phyloP scores from a whole-genome alignment of 2,113 vertebrate species.

The Merops nubicus region DNA sequence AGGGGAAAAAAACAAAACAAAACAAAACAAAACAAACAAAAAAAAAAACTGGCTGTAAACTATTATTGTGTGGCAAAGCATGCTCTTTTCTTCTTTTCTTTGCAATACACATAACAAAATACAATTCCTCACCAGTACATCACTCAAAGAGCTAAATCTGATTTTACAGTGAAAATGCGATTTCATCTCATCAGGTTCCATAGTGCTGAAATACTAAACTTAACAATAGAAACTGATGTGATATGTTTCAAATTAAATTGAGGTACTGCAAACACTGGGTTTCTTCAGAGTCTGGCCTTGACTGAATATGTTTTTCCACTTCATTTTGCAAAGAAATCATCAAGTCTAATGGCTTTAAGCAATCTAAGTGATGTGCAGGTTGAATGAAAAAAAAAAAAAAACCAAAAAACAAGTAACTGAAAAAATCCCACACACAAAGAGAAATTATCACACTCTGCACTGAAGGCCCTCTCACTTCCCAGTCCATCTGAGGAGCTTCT shows the following conservation, averaged over 20 bases:
- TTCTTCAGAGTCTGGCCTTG: constrained; percentile 12
- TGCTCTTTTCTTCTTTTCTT: constrained; percentile 33
- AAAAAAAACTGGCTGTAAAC: not conserved
- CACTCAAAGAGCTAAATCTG: constrained; percentile 58
- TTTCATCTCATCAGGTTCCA: constrained; percentile 57
- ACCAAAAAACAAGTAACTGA: not conserved
- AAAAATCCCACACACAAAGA: not conserved
- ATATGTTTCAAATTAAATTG: constrained; percentile 60
- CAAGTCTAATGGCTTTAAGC: constrained; percentile 42
- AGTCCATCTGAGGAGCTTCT: not conserved
- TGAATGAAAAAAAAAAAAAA: constrained; percentile 5
- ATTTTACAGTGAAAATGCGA: constrained; percentile 48
- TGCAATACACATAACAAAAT: constrained; percentile 28
- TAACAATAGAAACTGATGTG: constrained; percentile 47
- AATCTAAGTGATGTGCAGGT: constrained; percentile 9
- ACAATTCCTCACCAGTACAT: constrained; percentile 36
- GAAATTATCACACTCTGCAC: not conserved
- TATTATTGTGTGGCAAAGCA: not conserved
- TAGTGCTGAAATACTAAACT: constrained; percentile 27
- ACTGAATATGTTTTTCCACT: constrained; percentile 58
- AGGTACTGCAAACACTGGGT: constrained; percentile 49
- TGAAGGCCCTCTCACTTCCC: not conserved
- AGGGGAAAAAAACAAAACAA: not conserved
- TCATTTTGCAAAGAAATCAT: constrained; percentile 59
- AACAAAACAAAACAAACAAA: not conserved